Evolutionary conservation across 2,797 vertebrate genomes (phyloP), one percentile per base, ranked within the genome.

Genomic region (Botia almorhae): DNA sequence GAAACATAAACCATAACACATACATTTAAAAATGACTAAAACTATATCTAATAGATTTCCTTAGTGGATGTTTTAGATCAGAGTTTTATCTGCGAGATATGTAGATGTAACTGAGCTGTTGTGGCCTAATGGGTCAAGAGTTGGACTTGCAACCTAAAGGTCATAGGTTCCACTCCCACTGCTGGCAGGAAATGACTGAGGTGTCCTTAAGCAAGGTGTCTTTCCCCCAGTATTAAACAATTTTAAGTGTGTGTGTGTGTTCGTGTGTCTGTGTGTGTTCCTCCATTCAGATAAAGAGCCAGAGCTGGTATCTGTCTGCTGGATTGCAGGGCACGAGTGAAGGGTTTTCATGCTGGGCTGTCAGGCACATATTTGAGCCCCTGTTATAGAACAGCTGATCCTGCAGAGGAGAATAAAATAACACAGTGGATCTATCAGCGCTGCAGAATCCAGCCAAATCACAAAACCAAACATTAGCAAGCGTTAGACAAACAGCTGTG

Each of bases 251-350:
- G n/a, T 76, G n/a, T n/a, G n/a, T 69, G 43, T 16, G 64, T 69
- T 64, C 75, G 51, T 48, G 33, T 76, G 67, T 77, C 80, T 75
- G 50, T 23, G 61, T 26, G 36, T 29, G 13, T 11, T 11, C 17
- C 0, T 64, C 10, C 14, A n/a, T 39, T 95, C 93, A 96, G 89
- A 90, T 84, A 87, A 99, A 98, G 78, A 93, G 86, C 98, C 98
- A 99, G 87, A 94, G 96, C 90, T 99, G 98, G 91, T 93, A 96
- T 87, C 84, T 87, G 90, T 99, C 97, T n/a, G 91, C 90, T 70
- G 96, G 92, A 87, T 96, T 93, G 89, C 98, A 99, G 74, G 91
- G 64, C 63, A 88, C 90, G 86, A 98, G 87, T 80, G 89, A 91
- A 0, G 96, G 96, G 88, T 95, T 94, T 48, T 96, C 93, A 60